Conservation (phyloP, 2,797 vertebrate species). For the Chrysolophus pictus region DNA sequence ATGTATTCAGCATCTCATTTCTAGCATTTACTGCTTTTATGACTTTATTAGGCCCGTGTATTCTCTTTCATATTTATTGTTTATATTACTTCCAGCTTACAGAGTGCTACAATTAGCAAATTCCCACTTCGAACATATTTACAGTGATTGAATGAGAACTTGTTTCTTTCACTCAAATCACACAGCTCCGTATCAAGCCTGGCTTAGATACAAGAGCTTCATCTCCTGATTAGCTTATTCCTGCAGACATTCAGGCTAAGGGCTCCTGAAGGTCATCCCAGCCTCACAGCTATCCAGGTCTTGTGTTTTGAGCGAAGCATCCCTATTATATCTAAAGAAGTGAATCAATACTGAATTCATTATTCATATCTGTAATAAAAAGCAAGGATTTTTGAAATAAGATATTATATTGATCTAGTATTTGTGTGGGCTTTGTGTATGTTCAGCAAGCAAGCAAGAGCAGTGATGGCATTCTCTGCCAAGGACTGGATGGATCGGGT, state of each 20-base stretch:
- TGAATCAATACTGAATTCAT: conserved; percentile 38
- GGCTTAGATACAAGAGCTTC: conserved; percentile 76
- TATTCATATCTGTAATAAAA: conserved; percentile 52
- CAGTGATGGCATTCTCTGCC: background rate
- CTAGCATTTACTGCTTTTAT: background rate
- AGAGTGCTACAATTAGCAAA: conserved; percentile 60
- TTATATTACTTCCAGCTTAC: conserved; percentile 47
- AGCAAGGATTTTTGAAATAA: conserved; percentile 51
- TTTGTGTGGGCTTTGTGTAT: background rate
- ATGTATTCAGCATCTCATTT: background rate
- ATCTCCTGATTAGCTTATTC: conserved; percentile 76
- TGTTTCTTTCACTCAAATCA: conserved; percentile 32
- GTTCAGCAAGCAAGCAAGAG: background rate
- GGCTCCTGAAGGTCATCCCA: conserved; percentile 74
- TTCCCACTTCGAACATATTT: conserved; percentile 54
- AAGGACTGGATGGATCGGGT: background rate
- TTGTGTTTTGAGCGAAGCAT: conserved; percentile 52
- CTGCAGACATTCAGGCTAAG: conserved; percentile 67
- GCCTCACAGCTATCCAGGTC: conserved; percentile 47
- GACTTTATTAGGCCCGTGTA: background rate
- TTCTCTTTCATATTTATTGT: conserved; percentile 31
- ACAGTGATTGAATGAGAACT: conserved; percentile 48
- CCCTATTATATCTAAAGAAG: conserved; percentile 30
- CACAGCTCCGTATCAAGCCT: conserved; percentile 58
- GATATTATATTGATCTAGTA: background rate